These are phyloP conservation scores for Actias luna DNA, from an alignment of 2,888 invertebrate species.

Conservation along the genomic window DNA sequence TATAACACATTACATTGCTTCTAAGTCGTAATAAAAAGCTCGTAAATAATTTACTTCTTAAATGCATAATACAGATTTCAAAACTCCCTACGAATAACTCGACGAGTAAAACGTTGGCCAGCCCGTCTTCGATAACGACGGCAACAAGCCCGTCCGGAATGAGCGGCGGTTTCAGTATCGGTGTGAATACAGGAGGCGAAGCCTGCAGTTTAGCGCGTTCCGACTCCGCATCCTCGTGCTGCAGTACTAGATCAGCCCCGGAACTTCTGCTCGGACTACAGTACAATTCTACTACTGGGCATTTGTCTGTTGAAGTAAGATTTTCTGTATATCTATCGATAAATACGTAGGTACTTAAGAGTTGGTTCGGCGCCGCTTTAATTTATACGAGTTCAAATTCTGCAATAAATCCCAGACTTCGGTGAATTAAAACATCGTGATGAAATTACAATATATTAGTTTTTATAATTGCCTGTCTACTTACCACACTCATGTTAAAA, in stretches of 20 bases:
- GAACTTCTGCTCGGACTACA: slow-evolving; percentile 95
- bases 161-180: slow-evolving; percentile 23
- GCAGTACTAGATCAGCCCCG: slow-evolving; percentile 94
- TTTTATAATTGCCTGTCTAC: too few relatives aligned
- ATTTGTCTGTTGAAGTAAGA: slow-evolving; percentile 92
- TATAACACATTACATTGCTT: background rate
- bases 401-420: too few relatives aligned
- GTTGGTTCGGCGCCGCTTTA: too few relatives aligned
- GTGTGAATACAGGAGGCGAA: slow-evolving; percentile 40
- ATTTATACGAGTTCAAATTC: too few relatives aligned
- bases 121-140: slow-evolving; percentile 62
- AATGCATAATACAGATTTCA: slow-evolving; percentile 47
- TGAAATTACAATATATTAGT: too few relatives aligned
- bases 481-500: too few relatives aligned
- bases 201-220: slow-evolving; percentile 91
- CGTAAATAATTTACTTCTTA: too few relatives aligned
- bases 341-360: background rate
- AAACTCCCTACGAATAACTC: slow-evolving; percentile 61
- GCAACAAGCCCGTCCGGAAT: slow-evolving; percentile 43
- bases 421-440: too few relatives aligned
- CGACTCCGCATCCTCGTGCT: slow-evolving; percentile 96
- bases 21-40: background rate
- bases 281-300: slow-evolving; percentile 96
- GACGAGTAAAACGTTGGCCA: slow-evolving; percentile 62
- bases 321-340: background rate